These are phyloP conservation scores for Desmophyllum pertusum DNA, from an alignment of 92 coral and sea anemone species.

Conservation along the genomic window DNA sequence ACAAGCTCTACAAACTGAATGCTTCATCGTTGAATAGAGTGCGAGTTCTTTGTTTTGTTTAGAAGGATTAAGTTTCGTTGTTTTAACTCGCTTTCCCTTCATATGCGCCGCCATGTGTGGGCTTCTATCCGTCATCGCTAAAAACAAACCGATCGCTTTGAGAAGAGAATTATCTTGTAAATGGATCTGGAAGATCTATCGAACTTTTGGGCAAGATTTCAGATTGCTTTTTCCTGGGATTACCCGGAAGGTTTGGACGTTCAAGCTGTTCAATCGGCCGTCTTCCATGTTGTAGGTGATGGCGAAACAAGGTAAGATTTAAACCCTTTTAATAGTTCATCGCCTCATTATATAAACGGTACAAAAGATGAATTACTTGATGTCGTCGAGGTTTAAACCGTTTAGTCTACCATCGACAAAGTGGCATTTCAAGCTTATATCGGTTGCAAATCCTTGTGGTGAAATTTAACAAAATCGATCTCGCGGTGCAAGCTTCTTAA, in stretches of 20 bases:
- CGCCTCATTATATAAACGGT: not conserved
- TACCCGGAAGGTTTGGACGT: conserved; percentile 86
- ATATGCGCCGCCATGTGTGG: conserved; percentile 20
- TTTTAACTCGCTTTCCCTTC: not conserved
- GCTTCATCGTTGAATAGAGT: conserved; percentile 11
- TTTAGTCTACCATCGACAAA: not conserved
- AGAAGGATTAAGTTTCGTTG: conserved; percentile 15
- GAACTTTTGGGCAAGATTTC: conserved; percentile 91
- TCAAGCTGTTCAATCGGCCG: conserved; percentile 82
- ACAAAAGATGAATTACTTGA: not conserved
- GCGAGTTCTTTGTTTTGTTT: conserved; percentile 32
- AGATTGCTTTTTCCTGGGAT: conserved; percentile 89
- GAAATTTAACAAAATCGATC: not conserved
- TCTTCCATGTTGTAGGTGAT: conserved; percentile 90
- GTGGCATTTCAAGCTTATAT: not conserved
- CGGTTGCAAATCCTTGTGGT: not conserved
- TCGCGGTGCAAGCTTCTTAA: not conserved
- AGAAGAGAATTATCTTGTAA: conserved; percentile 13
- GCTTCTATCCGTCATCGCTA: conserved; percentile 14
- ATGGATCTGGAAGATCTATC: conserved; percentile 87
- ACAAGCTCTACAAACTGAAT: conserved; percentile 8
- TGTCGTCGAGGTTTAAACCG: not conserved
- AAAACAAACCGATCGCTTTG: conserved; percentile 10
- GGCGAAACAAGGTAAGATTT: conserved; percentile 69
- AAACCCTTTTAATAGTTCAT: not conserved